Evolutionary conservation across 2,113 vertebrate genomes (phyloP).

Genomic region (Toxotes jaculatrix): DNA sequence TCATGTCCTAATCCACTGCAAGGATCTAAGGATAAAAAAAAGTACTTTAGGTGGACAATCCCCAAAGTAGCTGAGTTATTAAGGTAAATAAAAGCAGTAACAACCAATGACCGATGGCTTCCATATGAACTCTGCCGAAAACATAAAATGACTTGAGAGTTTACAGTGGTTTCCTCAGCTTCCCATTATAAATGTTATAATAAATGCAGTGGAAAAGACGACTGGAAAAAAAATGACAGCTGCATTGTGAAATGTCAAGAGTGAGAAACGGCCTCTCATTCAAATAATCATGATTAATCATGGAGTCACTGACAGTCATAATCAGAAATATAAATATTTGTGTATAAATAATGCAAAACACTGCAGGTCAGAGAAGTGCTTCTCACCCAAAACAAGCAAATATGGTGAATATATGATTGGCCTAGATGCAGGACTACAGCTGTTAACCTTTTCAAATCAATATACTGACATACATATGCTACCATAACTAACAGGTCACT

Average conservation of each 20-base stretch:
- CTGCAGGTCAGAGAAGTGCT: background rate
- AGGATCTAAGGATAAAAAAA: background rate
- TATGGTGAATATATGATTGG: constrained; percentile 1
- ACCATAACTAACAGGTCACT: constrained; percentile 6
- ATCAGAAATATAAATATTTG: constrained; percentile 15
- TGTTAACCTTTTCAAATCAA: constrained; percentile 27
- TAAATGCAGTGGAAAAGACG: background rate
- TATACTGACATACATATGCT: background rate
- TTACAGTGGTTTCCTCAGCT: background rate
- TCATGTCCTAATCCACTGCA: background rate
- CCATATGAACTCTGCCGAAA: background rate
- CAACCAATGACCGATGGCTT: background rate
- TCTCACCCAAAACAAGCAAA: constrained; percentile 7
- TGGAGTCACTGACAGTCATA: background rate
- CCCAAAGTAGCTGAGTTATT: too few species aligned
- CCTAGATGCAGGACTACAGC: background rate
- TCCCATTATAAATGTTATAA: background rate
- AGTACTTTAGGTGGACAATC: too few species aligned
- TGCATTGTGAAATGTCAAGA: constrained; percentile 49
- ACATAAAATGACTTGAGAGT: background rate
- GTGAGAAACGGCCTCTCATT: constrained; percentile 4
- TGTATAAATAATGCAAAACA: constrained; percentile 34
- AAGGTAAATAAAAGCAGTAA: too few species aligned
- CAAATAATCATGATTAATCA: constrained; percentile 44
- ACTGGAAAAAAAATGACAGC: constrained; percentile 23